A percentile compares a stretch with the other conserved stretches of the same genome.
Evolutionary conservation across 2,888 invertebrate genomes (phyloP).

Genomic region (Melanargia galathea): DNA sequence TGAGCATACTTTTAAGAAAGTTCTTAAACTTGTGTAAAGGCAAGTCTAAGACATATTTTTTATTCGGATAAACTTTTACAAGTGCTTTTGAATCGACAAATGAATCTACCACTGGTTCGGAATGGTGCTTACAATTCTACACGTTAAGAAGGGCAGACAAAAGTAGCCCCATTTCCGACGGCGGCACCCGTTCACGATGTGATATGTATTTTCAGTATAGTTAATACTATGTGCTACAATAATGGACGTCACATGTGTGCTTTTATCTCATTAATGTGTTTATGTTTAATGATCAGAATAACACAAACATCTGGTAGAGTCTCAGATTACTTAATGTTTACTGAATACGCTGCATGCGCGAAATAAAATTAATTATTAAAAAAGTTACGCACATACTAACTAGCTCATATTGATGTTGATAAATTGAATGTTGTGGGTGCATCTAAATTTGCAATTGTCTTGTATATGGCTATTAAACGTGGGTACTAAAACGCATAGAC

Average conservation of each 20-base stretch:
- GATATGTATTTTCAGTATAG: background rate
- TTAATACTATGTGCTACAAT: background rate
- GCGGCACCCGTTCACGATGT: no score
- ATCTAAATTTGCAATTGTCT: constrained; percentile 62
- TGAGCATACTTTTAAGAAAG: no score
- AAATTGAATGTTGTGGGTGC: constrained; percentile 55
- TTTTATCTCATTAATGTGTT: background rate
- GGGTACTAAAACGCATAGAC: constrained; percentile 66
- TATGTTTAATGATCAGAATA: background rate
- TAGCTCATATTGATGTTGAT: background rate
- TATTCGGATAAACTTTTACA: no score
- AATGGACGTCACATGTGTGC: background rate
- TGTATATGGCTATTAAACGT: constrained; percentile 60
- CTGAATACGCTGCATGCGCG: no score
- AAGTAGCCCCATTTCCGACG: no score
- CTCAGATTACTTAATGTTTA: background rate
- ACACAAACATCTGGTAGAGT: background rate
- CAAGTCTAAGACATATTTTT: no score
- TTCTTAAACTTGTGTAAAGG: no score
- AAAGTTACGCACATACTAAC: background rate
- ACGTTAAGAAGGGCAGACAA: no score
- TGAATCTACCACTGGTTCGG: no score
- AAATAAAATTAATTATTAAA: no score
- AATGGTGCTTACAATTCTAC: no score
- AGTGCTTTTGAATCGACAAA: no score